A percentile compares a stretch with the other conserved stretches of the same genome.
Conservation (phyloP, 2,113 vertebrate genomes). For the Callipepla squamata region DNA sequence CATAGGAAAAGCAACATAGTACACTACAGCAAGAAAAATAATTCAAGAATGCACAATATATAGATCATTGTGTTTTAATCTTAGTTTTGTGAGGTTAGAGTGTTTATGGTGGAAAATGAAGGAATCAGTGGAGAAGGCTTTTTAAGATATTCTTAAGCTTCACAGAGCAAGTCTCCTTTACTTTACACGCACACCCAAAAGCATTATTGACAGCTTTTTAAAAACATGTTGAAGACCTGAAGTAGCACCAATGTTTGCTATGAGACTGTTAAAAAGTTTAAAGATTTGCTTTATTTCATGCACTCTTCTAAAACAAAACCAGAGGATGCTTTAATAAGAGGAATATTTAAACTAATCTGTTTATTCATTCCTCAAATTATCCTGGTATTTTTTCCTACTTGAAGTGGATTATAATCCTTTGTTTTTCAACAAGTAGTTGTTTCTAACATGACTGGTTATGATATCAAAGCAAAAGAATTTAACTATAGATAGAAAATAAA, state of each 20-base stretch:
- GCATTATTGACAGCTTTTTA: not conserved
- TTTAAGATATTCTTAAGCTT: not conserved
- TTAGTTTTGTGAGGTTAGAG: not conserved
- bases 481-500: conserved; percentile 24
- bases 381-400: conserved; percentile 19
- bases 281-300: not conserved
- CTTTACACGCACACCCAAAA: not conserved
- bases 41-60: not conserved
- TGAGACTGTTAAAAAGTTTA: not conserved
- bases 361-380: conserved; percentile 18
- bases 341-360: conserved; percentile 35
- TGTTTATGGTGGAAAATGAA: not conserved
- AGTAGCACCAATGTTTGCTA: not conserved
- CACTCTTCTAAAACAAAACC: not conserved
- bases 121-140: not conserved
- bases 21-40: not conserved
- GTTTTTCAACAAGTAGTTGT: conserved; percentile 34
- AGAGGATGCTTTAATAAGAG: not conserved
- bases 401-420: conserved; percentile 25
- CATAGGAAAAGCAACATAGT: not conserved
- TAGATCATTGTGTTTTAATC: not conserved
- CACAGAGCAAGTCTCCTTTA: not conserved
- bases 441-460: not conserved
- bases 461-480: not conserved
- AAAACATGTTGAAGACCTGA: not conserved